These are phyloP conservation scores for Drosophila arawakana DNA, from an alignment of 1,140 invertebrate species.

Conservation along the genomic window DNA sequence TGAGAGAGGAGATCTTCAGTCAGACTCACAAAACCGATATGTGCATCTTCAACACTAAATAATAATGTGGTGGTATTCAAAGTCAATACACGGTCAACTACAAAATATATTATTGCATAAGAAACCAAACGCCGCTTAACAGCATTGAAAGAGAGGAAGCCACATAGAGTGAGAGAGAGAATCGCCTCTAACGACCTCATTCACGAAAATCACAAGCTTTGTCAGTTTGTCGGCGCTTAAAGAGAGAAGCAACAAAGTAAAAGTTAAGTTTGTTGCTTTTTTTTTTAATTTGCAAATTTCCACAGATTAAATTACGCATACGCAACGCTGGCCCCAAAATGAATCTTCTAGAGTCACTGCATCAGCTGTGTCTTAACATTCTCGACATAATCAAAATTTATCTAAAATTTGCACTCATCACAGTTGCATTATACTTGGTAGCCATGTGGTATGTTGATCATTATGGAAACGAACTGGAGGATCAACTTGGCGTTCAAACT, in stretches of 20 bases:
- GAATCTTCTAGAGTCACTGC: slow-evolving; percentile 61
- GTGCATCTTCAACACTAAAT: slow-evolving; percentile 60
- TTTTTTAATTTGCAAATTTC: slow-evolving; percentile 1
- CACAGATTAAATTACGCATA: slow-evolving; percentile 35
- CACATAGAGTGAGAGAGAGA: not conserved
- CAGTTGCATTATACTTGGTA: slow-evolving; percentile 67
- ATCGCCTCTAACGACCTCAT: slow-evolving; percentile 58
- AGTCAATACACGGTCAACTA: slow-evolving; percentile 33
- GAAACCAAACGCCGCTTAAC: slow-evolving; percentile 29
- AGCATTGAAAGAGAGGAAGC: not conserved
- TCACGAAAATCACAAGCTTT: slow-evolving; percentile 62
- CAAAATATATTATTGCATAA: slow-evolving; percentile 41
- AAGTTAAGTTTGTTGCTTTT: slow-evolving; percentile 10
- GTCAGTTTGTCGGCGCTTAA: slow-evolving; percentile 25
- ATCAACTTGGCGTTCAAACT: slow-evolving; percentile 62
- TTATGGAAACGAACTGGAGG: slow-evolving; percentile 68
- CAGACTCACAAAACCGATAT: slow-evolving; percentile 56
- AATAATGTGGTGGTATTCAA: slow-evolving; percentile 57
- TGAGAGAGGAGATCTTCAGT: not conserved
- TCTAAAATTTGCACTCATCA: slow-evolving; percentile 70
- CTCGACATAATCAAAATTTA: slow-evolving; percentile 76
- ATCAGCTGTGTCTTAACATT: slow-evolving; percentile 54
- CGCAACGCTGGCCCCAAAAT: slow-evolving; percentile 53
- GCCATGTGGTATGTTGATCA: slow-evolving; percentile 77
- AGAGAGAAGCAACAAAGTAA: not conserved